Evolutionary conservation across 1,140 invertebrate species (phyloP).

Genomic region (Arctopsyche grandis): DNA sequence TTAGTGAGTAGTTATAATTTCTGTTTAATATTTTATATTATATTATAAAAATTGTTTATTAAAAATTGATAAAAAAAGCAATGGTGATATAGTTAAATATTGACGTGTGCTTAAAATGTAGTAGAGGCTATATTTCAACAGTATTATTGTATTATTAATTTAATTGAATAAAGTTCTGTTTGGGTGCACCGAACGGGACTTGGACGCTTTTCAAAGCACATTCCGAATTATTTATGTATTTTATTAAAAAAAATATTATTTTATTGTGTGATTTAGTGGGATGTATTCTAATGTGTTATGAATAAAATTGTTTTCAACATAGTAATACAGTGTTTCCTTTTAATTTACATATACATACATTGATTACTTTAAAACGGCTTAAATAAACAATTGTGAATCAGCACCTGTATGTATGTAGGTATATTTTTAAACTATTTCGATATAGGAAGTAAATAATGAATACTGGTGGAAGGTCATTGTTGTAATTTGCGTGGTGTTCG

Average conservation of each 20-base stretch:
- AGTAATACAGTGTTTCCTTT: background rate
- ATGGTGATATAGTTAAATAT: too few species aligned
- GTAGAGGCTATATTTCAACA: conserved; percentile 7
- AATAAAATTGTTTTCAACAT: conserved; percentile 20
- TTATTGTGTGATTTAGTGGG: conserved; percentile 1
- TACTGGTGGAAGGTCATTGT: background rate
- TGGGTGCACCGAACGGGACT: background rate
- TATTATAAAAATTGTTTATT: too few species aligned
- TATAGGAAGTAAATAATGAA: background rate
- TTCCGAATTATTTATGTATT: background rate
- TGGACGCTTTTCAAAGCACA: background rate
- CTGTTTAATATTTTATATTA: background rate
- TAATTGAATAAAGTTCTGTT: too few species aligned
- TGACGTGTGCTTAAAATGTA: conserved; percentile 12
- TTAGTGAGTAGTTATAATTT: background rate
- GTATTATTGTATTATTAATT: background rate
- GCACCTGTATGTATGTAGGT: too few species aligned
- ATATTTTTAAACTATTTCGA: background rate
- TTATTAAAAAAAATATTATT: background rate
- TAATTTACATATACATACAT: background rate
- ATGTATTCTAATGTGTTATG: conserved; percentile 4
- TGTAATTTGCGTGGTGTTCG: background rate
- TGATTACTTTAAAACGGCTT: too few species aligned
- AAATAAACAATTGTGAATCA: too few species aligned
- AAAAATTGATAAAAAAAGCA: too few species aligned